These are phyloP conservation scores for Sparus aurata DNA, from an alignment of 2,797 vertebrate species.

Conservation along the genomic window DNA sequence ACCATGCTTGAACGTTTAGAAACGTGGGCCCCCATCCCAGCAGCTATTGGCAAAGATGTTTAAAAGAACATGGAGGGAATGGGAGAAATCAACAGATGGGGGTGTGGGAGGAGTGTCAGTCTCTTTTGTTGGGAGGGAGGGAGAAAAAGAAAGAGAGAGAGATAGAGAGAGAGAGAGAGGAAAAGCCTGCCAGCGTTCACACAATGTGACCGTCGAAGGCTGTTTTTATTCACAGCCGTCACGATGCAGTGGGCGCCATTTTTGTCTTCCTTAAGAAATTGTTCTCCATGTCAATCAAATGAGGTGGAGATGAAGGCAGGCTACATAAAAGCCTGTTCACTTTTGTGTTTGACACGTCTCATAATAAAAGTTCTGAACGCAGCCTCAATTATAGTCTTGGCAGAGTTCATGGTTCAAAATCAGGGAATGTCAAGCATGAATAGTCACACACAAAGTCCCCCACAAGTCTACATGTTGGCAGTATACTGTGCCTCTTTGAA, in stretches of 20 bases:
- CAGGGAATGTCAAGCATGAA: conserved; percentile 6
- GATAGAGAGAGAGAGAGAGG: conserved; percentile 21
- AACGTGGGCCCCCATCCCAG: conserved; percentile 25
- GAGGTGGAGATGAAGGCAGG: conserved; percentile 25
- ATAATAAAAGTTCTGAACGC: conserved; percentile 4
- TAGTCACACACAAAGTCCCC: not conserved
- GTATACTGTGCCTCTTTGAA: not conserved
- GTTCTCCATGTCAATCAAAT: conserved; percentile 53
- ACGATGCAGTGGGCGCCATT: conserved; percentile 52
- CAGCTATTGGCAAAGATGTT: conserved; percentile 53
- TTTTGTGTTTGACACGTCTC: conserved; percentile 24
- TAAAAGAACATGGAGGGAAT: conserved; percentile 65
- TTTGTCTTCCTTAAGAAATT: conserved; percentile 49
- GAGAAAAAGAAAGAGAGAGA: conserved; percentile 29
- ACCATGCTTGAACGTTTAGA: conserved; percentile 45
- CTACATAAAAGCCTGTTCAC: not conserved
- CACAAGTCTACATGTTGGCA: not conserved
- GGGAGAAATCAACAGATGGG: conserved; percentile 79
- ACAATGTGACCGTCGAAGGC: conserved; percentile 55
- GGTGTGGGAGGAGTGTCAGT: conserved; percentile 76
- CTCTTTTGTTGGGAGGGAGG: conserved; percentile 60
- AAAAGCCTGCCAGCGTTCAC: conserved; percentile 53
- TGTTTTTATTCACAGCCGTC: conserved; percentile 66
- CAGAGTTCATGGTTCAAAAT: conserved; percentile 18
- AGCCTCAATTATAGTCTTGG: not conserved